Conservation (phyloP, 1,140 invertebrate genomes). For the Hylyphantes graminicola region DNA sequence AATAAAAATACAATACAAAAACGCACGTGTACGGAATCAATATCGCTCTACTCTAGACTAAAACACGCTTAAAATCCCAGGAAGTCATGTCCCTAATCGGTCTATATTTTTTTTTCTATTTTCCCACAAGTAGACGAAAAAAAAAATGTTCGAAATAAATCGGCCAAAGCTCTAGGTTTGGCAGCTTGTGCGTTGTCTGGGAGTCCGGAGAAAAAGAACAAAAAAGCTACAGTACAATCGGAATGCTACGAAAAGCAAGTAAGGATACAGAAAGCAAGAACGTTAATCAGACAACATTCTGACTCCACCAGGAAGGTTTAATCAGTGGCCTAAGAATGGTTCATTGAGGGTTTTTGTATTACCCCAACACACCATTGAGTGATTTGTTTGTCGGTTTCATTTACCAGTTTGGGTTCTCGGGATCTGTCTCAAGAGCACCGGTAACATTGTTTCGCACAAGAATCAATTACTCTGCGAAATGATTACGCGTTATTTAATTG, state of each 20-base stretch:
- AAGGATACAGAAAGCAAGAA: constrained; percentile 3
- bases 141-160: constrained; percentile 44
- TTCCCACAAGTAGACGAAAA: background rate
- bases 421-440: background rate
- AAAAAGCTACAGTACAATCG: background rate
- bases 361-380: constrained; percentile 2
- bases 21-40: too few relatives aligned
- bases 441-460: too few relatives aligned
- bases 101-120: constrained; percentile 4
- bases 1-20: too few relatives aligned
- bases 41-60: too few relatives aligned
- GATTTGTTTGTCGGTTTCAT: constrained; percentile 46
- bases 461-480: too few relatives aligned
- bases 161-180: constrained; percentile 42
- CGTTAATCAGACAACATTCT: constrained; percentile 53
- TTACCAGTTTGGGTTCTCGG: background rate
- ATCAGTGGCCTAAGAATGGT: constrained; percentile 52
- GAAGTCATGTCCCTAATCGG: constrained; percentile 18
- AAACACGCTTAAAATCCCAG: too few relatives aligned
- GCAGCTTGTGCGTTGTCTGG: constrained; percentile 29
- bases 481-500: too few relatives aligned
- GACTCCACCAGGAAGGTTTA: constrained; percentile 43
- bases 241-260: constrained; percentile 6
- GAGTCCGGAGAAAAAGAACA: constrained; percentile 34
- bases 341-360: constrained; percentile 53